Base-by-base conservation (phyloP, 2,888 invertebrate species). In the Cetonia aurata region DNA sequence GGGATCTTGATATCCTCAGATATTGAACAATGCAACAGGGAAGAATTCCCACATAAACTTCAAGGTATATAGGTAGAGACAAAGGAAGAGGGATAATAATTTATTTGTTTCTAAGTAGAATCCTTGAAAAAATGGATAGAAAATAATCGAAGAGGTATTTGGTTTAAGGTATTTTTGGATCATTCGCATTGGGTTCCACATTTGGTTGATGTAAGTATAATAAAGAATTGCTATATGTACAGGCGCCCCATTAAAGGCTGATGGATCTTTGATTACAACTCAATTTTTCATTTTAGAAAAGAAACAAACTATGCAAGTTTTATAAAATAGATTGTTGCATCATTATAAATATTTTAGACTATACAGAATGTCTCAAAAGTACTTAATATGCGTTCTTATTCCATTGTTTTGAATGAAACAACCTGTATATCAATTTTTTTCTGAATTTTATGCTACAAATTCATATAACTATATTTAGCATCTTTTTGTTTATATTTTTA, bases 121-220 rank as follows among this genome's bases (percentile, higher is more conserved):
- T 94, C 95, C 0, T 80, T 95, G 41, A 83, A 86, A 46, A 85
- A 86, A 76, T 96, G 95, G 95, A 84, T 79, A 52, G 83, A 86
- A 50, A 87, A 88, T 65, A 88, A 89, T 10, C 89, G 87, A 77
- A 87, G 93, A 69, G 91, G 92, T 31, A 89, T 95, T 76, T 96
- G 96, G 96, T 95, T 96, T 81, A 90, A 90, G 81, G 90, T 96
- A 0, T 85, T 89, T 79, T 88, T 91, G 50, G 85, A 89, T 72
- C 89, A 94, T 79, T 87, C 92, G 3, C 87, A 87, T 13, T 93
- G 93, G 92, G 89, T 96, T 44, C 95, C 95, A 13, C 80, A 91
- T 73, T 85, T 96, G 74, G 89, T 90, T 44, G 42, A 10, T 42
- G 57, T 57, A 57, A 57, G 55, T 13, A 56, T 37, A 37, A 37